Evolutionary conservation across 2,113 vertebrate genomes (phyloP), one percentile per base, ranked within the genome.

Genomic region (Forbesichthys agassizii): DNA sequence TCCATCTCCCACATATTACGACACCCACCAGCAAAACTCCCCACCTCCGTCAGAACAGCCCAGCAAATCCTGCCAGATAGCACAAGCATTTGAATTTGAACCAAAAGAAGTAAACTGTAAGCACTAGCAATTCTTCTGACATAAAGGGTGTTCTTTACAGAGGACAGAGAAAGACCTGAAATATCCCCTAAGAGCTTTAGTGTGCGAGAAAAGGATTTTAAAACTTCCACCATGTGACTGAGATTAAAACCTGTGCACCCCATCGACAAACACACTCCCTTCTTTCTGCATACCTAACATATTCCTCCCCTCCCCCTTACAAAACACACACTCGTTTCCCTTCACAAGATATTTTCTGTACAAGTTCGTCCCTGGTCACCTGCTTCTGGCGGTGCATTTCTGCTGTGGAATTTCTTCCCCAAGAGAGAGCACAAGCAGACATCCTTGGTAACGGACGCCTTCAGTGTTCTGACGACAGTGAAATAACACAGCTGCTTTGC

Each of bases 181-280:
- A 64, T 13, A 36, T 47, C 14, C 64, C 57, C 60, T 61, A 49
- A 14, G 42, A 20, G 67, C 48, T 66, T 60, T 73, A 79, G 66
- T 42, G 59, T 72, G 78, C 75, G 68, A 78, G 75, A 73, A 42
- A 69, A 69, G 47, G 71, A 58, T 69, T 75, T 84, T 80, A 84
- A 84, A 87, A 90, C 71, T 85, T 78, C 68, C 68, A 52, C 78
- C 88, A 89, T 90, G 90, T 90, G 91, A 92, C 81, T 91, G 78
- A 80, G 85, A 91, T 90, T 91, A 89, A 61, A 74, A 68, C 64
- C 63, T 14, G 33, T 84, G 78, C 68, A 74, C 84, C 83, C 65
- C 74, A 64, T 75, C 54, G 14, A 20, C 42, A 9, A 75, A 81
- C 76, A 68, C 66, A 59, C 64, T 82, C 65, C 63, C 77, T 79